phyloP scores from a whole-genome alignment of 2,113 vertebrate genomes.

The Pseudonaja textilis region DNA sequence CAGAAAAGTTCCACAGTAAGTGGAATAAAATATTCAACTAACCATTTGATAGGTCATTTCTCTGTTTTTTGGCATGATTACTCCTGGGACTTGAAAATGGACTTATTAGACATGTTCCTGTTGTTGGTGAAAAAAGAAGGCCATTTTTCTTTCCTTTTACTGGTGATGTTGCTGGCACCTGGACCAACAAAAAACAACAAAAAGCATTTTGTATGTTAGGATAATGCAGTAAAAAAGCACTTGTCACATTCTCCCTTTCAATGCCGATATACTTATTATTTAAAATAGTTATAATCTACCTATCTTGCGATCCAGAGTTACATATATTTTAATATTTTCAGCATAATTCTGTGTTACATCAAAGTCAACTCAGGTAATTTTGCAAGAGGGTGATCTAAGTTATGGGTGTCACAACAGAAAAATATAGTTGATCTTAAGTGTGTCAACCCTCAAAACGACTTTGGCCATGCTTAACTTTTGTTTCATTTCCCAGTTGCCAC shows the following conservation, averaged over 20 bases:
- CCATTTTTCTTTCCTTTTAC: conserved; percentile 11
- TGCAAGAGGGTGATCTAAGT: not conserved
- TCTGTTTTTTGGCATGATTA: conserved; percentile 8
- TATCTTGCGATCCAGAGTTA: not conserved
- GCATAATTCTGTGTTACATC: not conserved
- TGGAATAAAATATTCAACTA: conserved; percentile 55
- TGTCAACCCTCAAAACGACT: no score
- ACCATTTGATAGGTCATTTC: conserved; percentile 55
- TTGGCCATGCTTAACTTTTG: no score
- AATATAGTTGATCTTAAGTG: not conserved
- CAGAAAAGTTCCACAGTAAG: conserved; percentile 41
- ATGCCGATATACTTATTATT: not conserved
- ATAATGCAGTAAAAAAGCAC: not conserved
- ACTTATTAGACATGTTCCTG: conserved; percentile 71
- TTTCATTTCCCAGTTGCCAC: no score
- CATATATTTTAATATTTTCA: not conserved
- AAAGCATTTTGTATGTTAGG: not conserved
- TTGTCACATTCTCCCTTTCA: not conserved
- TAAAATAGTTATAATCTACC: not conserved
- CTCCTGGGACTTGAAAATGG: conserved; percentile 54
- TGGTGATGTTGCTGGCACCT: conserved; percentile 43
- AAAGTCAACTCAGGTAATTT: not conserved
- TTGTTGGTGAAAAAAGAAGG: conserved; percentile 68
- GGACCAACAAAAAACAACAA: conserved; percentile 6
- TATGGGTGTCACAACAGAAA: not conserved